A percentile compares a stretch with the other conserved stretches of the same genome.
These are phyloP conservation scores for Rhinolophus ferrumequinum DNA, from an alignment of 2,113 vertebrate genomes.

Conservation along the genomic window DNA sequence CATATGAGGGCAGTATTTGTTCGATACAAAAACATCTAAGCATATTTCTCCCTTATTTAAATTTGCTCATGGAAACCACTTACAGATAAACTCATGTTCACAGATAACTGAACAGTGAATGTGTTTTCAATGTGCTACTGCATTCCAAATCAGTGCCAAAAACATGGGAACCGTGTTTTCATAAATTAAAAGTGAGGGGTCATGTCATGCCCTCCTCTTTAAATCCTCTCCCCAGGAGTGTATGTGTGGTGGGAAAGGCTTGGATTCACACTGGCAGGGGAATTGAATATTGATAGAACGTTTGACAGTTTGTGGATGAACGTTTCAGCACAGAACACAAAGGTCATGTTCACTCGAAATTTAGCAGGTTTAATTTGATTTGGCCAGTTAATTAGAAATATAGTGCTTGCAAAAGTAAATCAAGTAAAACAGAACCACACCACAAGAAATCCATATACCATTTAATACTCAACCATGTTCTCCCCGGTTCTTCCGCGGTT, in stretches of 20 bases:
- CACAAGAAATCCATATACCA: neutral
- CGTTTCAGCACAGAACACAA: slow-evolving; percentile 22
- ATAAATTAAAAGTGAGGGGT: slow-evolving; percentile 55
- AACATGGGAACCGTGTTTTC: slow-evolving; percentile 55
- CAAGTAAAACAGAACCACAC: neutral
- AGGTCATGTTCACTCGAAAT: neutral
- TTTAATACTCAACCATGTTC: neutral
- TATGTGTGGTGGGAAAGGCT: neutral
- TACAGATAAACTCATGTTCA: neutral
- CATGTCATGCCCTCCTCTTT: slow-evolving; percentile 2
- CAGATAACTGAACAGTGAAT: slow-evolving; percentile 53
- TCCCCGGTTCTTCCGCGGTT: neutral
- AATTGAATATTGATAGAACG: slow-evolving; percentile 45
- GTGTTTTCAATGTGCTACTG: slow-evolving; percentile 6
- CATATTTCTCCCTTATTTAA: slow-evolving; percentile 65
- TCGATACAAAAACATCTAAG: slow-evolving; percentile 41
- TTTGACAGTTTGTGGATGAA: neutral
- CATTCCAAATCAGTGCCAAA: slow-evolving; percentile 16
- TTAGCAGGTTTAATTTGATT: neutral
- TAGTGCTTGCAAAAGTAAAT: neutral
- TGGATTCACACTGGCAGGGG: neutral
- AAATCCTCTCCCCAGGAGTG: neutral
- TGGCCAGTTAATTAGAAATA: slow-evolving; percentile 30
- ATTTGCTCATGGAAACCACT: slow-evolving; percentile 60
- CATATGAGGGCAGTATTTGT: slow-evolving; percentile 17